Conservation (phyloP, 1,140 invertebrate species). For the Ceratosolen solmsi region DNA sequence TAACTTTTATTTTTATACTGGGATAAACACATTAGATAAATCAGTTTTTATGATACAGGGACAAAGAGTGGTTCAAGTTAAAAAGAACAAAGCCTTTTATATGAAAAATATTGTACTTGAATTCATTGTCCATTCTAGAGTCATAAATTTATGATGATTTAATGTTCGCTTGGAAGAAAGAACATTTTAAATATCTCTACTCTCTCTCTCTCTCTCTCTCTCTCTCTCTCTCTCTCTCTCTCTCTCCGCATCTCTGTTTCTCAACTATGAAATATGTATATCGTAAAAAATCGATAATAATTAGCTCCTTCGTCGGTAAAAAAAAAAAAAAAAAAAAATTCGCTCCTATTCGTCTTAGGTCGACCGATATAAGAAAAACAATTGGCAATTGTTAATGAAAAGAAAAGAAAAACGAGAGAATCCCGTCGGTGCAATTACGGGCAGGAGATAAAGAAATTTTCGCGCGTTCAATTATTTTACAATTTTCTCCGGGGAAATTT, state of each 20-base stretch:
- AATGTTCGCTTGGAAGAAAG: conserved; percentile 20
- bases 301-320: background rate
- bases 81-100: conserved; percentile 23
- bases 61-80: conserved; percentile 18
- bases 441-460: background rate
- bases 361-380: background rate
- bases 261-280: conserved; percentile 4
- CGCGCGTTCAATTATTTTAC: conserved; percentile 6
- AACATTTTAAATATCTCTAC: background rate
- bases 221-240: too few species aligned
- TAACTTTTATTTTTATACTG: conserved; percentile 23
- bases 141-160: conserved; percentile 35
- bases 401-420: background rate
- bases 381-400: background rate
- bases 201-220: background rate
- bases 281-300: conserved; percentile 29
- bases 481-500: conserved; percentile 17
- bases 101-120: conserved; percentile 25
- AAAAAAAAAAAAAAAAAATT: background rate
- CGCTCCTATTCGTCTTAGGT: background rate
- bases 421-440: background rate
- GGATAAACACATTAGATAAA: conserved; percentile 17
- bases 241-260: too few species aligned
- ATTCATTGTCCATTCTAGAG: conserved; percentile 29
- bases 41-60: conserved; percentile 38